These are phyloP conservation scores for Penaeus indicus DNA, from an alignment of 1,140 invertebrate genomes.

Conservation along the genomic window DNA sequence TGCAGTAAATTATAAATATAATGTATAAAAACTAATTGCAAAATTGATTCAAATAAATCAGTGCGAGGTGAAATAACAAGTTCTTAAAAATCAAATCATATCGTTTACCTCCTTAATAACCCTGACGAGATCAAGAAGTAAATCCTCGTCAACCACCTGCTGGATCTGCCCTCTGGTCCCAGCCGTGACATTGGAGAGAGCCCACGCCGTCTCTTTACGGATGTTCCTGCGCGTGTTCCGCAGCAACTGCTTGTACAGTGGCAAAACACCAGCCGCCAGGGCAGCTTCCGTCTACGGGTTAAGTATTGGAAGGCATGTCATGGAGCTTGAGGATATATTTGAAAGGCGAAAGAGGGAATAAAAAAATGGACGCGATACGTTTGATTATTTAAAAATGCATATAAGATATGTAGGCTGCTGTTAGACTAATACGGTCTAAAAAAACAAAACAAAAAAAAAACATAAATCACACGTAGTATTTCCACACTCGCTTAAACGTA, in stretches of 20 bases:
- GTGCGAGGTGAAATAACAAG: background rate
- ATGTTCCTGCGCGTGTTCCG: slow-evolving; percentile 82
- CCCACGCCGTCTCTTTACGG: slow-evolving; percentile 96
- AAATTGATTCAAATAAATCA: background rate
- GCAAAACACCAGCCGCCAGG: slow-evolving; percentile 83
- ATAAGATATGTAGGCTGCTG: background rate
- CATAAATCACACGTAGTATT: too few species aligned
- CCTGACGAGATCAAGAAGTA: slow-evolving; percentile 95
- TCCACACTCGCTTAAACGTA: too few species aligned
- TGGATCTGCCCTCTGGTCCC: slow-evolving; percentile 98
- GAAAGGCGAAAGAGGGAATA: too few species aligned
- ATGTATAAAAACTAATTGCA: background rate
- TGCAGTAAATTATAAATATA: background rate
- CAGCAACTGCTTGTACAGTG: slow-evolving; percentile 75
- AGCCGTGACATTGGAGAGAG: slow-evolving; percentile 98
- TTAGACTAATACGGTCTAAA: background rate
- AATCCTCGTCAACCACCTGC: slow-evolving; percentile 94
- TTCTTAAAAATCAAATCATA: background rate
- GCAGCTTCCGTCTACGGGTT: slow-evolving; percentile 83
- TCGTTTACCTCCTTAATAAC: slow-evolving; percentile 79
- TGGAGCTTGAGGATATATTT: too few species aligned
- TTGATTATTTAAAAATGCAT: too few species aligned
- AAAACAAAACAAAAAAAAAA: background rate
- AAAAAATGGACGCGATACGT: too few species aligned
- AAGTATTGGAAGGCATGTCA: background rate